Evolutionary conservation across 2,113 vertebrate species (phyloP), one percentile per base, ranked within the genome.

Genomic region (Bucco capensis): DNA sequence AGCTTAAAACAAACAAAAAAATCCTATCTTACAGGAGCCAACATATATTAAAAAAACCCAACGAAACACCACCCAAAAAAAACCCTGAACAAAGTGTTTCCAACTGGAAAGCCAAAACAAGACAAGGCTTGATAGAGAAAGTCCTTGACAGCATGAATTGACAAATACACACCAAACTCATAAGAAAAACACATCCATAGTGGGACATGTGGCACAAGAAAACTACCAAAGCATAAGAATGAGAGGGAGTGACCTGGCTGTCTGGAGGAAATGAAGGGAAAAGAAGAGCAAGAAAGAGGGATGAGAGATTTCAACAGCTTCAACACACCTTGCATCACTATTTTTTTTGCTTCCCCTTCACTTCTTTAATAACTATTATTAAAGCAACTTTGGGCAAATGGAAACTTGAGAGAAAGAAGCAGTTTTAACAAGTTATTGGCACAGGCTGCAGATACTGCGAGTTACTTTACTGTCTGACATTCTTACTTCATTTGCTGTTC

Each of bases 401-500:
- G 50, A 65, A 96, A 95, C 94, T 91, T 93, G 95, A 96, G 93
- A 89, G 91, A 92, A 92, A 93, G 90, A 75, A 91, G 81, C 12
- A 86, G 95, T 94, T 96, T 96, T 95, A 96, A 95, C 89, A 94
- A 93, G 94, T 90, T 87, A 79, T 17, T 95, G 94, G 95, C 95
- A 96, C 66, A 70, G 64, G 50, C 37, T 73, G 54, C 74, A 76
- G 46, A 72, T 82, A 66, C 81, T 87, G 66, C 2, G 1, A 87
- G 78, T 96, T 84, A 72, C 62, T 92, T 92, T 58, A 57, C 46
- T 79, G 70, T 70, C 86, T 81, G 44, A 37, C 78, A 56, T 80
- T 83, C 78, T 62, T 69, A 49, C 78, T 85, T 92, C 58, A 78
- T 47, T 89, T 72, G 66, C 65, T 89, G 33, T 75, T 60, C 53